These are phyloP conservation scores for Macaria liturata DNA, from an alignment of 2,888 invertebrate species.

Conservation along the genomic window DNA sequence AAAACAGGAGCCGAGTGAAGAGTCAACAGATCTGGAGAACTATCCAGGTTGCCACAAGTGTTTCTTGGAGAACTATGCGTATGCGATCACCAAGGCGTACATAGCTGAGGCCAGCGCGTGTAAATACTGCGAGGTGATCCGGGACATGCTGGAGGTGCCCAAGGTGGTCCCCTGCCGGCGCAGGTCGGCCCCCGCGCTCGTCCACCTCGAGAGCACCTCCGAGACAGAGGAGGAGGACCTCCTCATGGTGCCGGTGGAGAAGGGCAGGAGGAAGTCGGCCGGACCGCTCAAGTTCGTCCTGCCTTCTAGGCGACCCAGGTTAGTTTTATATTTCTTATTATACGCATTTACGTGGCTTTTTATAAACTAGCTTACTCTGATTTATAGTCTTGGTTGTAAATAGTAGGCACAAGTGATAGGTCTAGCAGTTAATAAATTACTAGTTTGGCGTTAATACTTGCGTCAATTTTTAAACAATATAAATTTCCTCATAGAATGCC, in stretches of 20 bases:
- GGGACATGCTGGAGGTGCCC: constrained; percentile 72
- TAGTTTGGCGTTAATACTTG: too few relatives aligned
- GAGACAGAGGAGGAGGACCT: constrained; percentile 71
- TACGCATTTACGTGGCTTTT: too few relatives aligned
- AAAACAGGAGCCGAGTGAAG: constrained; percentile 68
- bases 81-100: constrained; percentile 73
- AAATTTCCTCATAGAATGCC: too few relatives aligned
- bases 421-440: too few relatives aligned
- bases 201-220: constrained; percentile 72
- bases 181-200: constrained; percentile 82
- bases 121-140: constrained; percentile 78
- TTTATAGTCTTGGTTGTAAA: too few relatives aligned
- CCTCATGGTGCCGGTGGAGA: constrained; percentile 74
- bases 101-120: constrained; percentile 70
- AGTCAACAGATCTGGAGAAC: constrained; percentile 69
- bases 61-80: constrained; percentile 77
- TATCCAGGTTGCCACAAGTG: constrained; percentile 77
- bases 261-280: constrained; percentile 80
- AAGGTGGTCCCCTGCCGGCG: constrained; percentile 71
- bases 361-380: too few relatives aligned
- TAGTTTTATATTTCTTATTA: constrained; percentile 36
- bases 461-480: too few relatives aligned
- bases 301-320: constrained; percentile 73
- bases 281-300: constrained; percentile 71
- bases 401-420: too few relatives aligned